A percentile compares a stretch with the other conserved stretches of the same genome.
Evolutionary conservation across 2,888 invertebrate genomes (phyloP).

Genomic region (Dioctria linearis): DNA sequence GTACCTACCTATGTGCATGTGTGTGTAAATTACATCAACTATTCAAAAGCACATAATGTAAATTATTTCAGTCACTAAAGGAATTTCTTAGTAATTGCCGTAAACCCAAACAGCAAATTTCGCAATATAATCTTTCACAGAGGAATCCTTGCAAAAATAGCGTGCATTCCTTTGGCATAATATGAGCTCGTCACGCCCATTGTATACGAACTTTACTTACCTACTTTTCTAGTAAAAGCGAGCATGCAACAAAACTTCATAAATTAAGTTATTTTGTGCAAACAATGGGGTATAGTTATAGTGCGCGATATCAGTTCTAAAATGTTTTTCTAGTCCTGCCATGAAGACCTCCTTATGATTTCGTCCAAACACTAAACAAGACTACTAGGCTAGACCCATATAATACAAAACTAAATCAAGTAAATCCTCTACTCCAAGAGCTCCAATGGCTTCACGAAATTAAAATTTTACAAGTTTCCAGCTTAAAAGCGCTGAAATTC

Average conservation of each 20-base stretch:
- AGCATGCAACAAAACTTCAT: conserved; percentile 9
- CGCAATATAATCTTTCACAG: conserved; percentile 16
- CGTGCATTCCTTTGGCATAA: conserved; percentile 18
- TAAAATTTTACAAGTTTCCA: conserved; percentile 44
- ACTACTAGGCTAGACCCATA: no score
- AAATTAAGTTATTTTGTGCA: conserved; percentile 35
- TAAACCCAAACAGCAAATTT: conserved; percentile 23
- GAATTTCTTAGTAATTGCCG: conserved; percentile 14
- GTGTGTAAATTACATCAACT: no score
- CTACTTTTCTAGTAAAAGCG: background rate
- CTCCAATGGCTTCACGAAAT: conserved; percentile 17
- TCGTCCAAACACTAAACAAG: background rate
- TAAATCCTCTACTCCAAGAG: background rate
- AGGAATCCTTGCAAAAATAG: conserved; percentile 5
- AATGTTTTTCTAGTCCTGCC: conserved; percentile 12
- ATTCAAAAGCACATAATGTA: no score
- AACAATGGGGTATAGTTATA: background rate
- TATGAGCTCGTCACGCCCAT: conserved; percentile 21
- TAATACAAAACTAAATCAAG: no score
- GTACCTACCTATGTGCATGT: no score
- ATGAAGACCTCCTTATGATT: background rate
- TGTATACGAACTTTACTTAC: background rate
- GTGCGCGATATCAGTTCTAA: conserved; percentile 1
- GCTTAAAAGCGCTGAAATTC: conserved; percentile 26
- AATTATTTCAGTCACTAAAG: background rate